phyloP scores from a whole-genome alignment of 2,888 invertebrate genomes.

The Notocelia uddmanniana region DNA sequence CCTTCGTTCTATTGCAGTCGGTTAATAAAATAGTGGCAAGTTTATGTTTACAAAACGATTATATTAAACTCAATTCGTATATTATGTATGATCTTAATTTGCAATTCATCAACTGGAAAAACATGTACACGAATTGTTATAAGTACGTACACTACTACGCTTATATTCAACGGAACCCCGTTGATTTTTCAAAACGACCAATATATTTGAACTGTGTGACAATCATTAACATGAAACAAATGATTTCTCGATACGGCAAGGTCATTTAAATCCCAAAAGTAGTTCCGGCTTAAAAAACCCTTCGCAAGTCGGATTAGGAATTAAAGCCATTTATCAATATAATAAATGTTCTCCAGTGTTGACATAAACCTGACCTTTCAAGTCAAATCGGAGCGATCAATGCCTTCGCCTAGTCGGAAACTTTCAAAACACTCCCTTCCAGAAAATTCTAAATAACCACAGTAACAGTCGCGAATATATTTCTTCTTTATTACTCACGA shows the following conservation, averaged over 20 bases:
- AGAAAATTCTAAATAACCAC: background rate
- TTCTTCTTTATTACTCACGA: background rate
- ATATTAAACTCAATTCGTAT: too few relatives aligned
- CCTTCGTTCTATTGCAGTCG: too few relatives aligned
- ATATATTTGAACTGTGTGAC: too few relatives aligned
- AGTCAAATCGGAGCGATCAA: background rate
- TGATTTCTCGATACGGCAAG: conserved; percentile 1
- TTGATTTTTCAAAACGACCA: too few relatives aligned
- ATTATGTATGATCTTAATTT: too few relatives aligned
- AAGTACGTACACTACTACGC: too few relatives aligned
- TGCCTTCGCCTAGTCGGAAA: background rate
- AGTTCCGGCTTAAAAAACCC: conserved; percentile 24
- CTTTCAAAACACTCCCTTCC: background rate
- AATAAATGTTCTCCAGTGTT: conserved; percentile 12
- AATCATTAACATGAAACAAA: background rate
- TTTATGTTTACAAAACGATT: too few relatives aligned
- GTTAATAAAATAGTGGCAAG: too few relatives aligned
- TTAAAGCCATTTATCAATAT: conserved; percentile 12
- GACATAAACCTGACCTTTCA: conserved; percentile 12
- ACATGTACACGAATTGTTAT: too few relatives aligned
- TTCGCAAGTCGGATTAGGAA: conserved; percentile 9
- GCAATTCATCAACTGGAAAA: too few relatives aligned
- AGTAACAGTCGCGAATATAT: too few relatives aligned
- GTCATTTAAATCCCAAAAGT: background rate
- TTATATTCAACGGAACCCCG: too few relatives aligned